These are phyloP conservation scores for Pholis gunnellus DNA, from an alignment of 2,113 vertebrate genomes.

Conservation along the genomic window DNA sequence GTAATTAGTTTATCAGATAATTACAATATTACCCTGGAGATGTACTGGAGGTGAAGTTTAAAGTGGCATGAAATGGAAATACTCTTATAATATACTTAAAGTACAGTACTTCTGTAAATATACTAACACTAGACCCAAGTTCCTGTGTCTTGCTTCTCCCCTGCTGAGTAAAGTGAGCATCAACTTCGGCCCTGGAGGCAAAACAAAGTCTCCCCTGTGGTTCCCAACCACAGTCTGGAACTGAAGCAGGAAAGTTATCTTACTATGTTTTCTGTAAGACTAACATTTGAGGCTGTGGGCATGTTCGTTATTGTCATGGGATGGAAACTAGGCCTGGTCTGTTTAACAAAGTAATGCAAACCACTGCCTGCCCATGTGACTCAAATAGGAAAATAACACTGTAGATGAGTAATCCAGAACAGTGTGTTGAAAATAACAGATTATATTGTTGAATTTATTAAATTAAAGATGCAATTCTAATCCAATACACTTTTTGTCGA, in stretches of 20 bases:
- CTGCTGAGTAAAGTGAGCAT: background rate
- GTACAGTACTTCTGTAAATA: background rate
- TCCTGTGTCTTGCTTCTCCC: background rate
- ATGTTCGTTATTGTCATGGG: background rate
- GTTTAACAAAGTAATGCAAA: background rate
- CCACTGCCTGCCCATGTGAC: background rate
- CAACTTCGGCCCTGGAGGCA: background rate
- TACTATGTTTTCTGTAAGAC: background rate
- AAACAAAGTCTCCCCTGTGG: background rate
- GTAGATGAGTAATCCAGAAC: background rate
- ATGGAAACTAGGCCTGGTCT: background rate
- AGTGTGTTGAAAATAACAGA: background rate
- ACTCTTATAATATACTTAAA: background rate
- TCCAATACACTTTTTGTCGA: background rate
- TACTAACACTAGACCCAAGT: background rate
- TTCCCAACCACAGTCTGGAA: background rate
- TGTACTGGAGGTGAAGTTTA: background rate
- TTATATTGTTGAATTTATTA: background rate
- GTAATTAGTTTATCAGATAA: too few species aligned
- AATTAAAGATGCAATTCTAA: background rate
- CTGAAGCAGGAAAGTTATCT: slow-evolving; percentile 1
- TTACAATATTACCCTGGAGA: background rate
- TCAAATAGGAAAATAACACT: background rate
- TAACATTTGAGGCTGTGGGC: background rate
- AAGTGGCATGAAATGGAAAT: background rate